These are phyloP conservation scores for Plutomurus gul DNA, from an alignment of 1,140 invertebrate genomes.

Conservation along the genomic window DNA sequence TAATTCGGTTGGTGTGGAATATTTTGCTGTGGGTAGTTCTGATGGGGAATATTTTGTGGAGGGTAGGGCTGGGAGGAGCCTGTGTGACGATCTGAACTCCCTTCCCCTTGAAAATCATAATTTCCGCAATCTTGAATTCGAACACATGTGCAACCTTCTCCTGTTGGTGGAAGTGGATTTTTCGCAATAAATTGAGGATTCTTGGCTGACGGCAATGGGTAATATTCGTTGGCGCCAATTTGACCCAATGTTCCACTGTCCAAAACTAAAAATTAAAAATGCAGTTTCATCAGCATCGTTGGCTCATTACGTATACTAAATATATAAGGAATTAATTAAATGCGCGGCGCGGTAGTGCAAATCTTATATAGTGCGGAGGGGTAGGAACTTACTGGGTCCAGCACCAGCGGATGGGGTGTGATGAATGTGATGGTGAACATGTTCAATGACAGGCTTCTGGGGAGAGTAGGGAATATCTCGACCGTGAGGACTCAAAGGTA, in stretches of 20 bases:
- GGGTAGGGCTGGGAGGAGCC: conserved; percentile 39
- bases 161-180: neutral
- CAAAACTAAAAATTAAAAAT: neutral
- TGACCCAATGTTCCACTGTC: conserved; percentile 33
- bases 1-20: conserved; percentile 43
- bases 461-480: neutral
- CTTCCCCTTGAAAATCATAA: conserved; percentile 65
- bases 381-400: neutral
- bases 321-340: neutral
- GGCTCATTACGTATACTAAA: no score
- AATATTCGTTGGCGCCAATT: conserved; percentile 38
- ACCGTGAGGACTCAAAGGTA: neutral
- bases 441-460: conserved; percentile 48
- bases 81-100: conserved; percentile 60
- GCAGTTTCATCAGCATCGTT: neutral
- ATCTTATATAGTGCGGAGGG: neutral
- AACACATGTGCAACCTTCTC: conserved; percentile 79
- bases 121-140: conserved; percentile 78
- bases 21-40: conserved; percentile 41
- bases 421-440: conserved; percentile 54
- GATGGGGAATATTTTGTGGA: conserved; percentile 32
- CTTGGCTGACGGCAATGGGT: conserved; percentile 27
- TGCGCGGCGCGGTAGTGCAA: neutral
- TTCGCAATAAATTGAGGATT: neutral
- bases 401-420: conserved; percentile 40